phyloP scores from a whole-genome alignment of 1,140 invertebrate species.

The Bombus confusus region DNA sequence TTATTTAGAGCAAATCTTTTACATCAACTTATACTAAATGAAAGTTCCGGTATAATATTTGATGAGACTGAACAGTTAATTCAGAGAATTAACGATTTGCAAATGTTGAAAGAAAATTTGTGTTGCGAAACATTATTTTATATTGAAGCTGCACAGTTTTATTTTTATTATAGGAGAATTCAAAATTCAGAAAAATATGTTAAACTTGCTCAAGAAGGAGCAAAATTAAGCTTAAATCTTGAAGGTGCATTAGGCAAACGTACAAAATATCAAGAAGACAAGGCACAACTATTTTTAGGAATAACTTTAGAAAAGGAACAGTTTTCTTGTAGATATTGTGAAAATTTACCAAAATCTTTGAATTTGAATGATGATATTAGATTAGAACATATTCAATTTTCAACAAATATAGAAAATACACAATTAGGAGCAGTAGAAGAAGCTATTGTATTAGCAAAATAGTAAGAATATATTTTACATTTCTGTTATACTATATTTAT shows the following conservation, averaged over 20 bases:
- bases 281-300: slow-evolving; percentile 91
- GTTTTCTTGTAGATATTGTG: slow-evolving; percentile 70
- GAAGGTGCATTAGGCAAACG: slow-evolving; percentile 91
- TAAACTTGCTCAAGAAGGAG: slow-evolving; percentile 83
- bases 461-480: slow-evolving; percentile 82
- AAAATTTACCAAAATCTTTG: slow-evolving; percentile 85
- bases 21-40: slow-evolving; percentile 89
- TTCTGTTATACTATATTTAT: slow-evolving; percentile 8
- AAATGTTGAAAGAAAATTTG: slow-evolving; percentile 76
- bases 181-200: slow-evolving; percentile 87
- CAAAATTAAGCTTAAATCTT: slow-evolving; percentile 87
- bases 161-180: slow-evolving; percentile 89
- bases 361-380: slow-evolving; percentile 92
- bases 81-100: slow-evolving; percentile 78
- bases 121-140: slow-evolving; percentile 86
- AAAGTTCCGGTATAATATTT: slow-evolving; percentile 86
- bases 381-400: slow-evolving; percentile 89
- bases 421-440: slow-evolving; percentile 90
- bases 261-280: slow-evolving; percentile 92
- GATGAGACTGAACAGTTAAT: slow-evolving; percentile 85
- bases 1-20: slow-evolving; percentile 86
- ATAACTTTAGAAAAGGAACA: slow-evolving; percentile 82
- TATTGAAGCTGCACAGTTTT: slow-evolving; percentile 89
- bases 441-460: slow-evolving; percentile 88
- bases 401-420: slow-evolving; percentile 83